These are phyloP conservation scores for Phyllotreta cruciferae DNA, from an alignment of 2,888 invertebrate species.

Conservation along the genomic window DNA sequence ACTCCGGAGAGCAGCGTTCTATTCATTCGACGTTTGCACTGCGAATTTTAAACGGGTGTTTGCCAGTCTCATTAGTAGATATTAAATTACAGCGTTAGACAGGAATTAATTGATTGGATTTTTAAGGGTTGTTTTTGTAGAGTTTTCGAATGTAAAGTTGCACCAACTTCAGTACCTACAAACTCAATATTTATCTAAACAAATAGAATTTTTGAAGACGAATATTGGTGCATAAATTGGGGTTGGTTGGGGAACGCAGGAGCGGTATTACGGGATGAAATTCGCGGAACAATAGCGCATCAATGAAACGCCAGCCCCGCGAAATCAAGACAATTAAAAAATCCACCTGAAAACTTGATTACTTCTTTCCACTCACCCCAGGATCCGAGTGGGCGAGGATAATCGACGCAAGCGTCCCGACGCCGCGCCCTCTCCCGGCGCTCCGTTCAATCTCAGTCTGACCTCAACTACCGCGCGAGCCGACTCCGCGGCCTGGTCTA, in stretches of 20 bases:
- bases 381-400: slow-evolving; percentile 42
- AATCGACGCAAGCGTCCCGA: slow-evolving; percentile 46
- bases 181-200: no score
- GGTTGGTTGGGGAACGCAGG: no score
- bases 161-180: no score
- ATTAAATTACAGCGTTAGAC: no score
- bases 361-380: slow-evolving; percentile 50
- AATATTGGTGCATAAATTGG: no score
- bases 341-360: slow-evolving; percentile 51
- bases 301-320: slow-evolving; percentile 34
- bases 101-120: background rate
- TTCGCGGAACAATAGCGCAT: slow-evolving; percentile 43
- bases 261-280: slow-evolving; percentile 28
- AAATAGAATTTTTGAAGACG: no score
- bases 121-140: background rate
- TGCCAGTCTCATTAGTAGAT: no score
- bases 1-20: no score
- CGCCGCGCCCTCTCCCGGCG: slow-evolving; percentile 53
- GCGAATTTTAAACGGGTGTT: no score
- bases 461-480: slow-evolving; percentile 56
- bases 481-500: slow-evolving; percentile 41
- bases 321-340: slow-evolving; percentile 45
- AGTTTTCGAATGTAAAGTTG: background rate
- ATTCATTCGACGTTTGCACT: no score
- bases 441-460: slow-evolving; percentile 57